These are phyloP conservation scores for Goniozus legneri DNA, from an alignment of 1,140 invertebrate species.

Conservation along the genomic window DNA sequence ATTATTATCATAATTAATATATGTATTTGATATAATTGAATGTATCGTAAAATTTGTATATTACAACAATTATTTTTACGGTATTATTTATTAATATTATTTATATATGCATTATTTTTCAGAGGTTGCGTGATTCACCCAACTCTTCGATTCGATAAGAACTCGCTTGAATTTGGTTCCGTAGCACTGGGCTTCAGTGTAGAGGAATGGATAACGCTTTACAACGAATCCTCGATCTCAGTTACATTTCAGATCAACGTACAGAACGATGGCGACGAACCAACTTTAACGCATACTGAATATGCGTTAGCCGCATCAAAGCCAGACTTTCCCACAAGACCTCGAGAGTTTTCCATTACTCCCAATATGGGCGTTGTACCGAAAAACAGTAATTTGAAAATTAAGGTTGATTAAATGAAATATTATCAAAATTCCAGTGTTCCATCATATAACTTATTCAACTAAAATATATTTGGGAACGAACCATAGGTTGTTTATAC, in stretches of 20 bases:
- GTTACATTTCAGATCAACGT: conserved; percentile 33
- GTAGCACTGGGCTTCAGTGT: conserved; percentile 39
- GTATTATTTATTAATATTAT: no score
- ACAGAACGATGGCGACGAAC: conserved; percentile 35
- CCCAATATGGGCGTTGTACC: conserved; percentile 31
- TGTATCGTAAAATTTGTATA: background rate
- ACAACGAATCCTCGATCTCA: conserved; percentile 36
- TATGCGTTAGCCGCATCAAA: conserved; percentile 28
- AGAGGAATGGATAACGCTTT: conserved; percentile 24
- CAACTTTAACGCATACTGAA: conserved; percentile 28
- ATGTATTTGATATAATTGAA: no score
- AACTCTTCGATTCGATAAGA: conserved; percentile 40
- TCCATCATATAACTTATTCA: conserved; percentile 1
- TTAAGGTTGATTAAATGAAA: conserved; percentile 24
- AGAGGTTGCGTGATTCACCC: conserved; percentile 51
- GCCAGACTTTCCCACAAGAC: conserved; percentile 24
- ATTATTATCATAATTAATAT: background rate
- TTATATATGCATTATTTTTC: conserved; percentile 21
- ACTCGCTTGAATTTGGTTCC: conserved; percentile 40
- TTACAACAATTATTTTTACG: background rate
- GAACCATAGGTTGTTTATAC: conserved; percentile 29
- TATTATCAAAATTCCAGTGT: conserved; percentile 16
- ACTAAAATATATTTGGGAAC: conserved; percentile 15
- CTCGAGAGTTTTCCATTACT: conserved; percentile 36
- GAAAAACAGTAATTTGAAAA: conserved; percentile 22